Evolutionary conservation across 2,113 vertebrate species (phyloP).

Genomic region (Stegostoma tigrinum): DNA sequence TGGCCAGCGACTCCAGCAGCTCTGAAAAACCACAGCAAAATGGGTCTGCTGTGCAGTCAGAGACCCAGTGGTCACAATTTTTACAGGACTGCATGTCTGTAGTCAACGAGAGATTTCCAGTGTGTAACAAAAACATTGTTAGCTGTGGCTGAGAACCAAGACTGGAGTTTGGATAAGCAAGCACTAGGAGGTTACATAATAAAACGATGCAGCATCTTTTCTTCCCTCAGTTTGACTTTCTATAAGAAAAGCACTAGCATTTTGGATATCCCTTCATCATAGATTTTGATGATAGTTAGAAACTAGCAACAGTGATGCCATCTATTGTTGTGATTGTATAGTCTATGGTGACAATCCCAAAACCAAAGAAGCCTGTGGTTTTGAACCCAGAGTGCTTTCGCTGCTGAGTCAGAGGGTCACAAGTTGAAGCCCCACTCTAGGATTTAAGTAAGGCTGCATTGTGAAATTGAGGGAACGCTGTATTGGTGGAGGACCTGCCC

Average conservation of each 20-base stretch:
- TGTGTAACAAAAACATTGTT: background rate
- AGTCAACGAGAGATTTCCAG: background rate
- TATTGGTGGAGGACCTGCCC: background rate
- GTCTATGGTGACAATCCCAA: background rate
- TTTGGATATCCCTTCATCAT: background rate
- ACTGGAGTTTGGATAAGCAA: background rate
- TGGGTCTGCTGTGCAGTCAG: background rate
- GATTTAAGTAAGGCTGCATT: background rate
- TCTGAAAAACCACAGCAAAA: background rate
- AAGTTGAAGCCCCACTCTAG: background rate
- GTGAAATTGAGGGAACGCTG: background rate
- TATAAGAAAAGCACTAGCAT: background rate
- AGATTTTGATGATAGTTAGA: background rate
- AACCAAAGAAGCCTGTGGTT: background rate
- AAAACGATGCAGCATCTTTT: background rate
- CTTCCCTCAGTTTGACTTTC: background rate
- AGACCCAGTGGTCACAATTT: background rate
- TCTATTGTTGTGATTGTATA: background rate
- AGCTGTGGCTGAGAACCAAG: background rate
- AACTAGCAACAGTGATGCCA: background rate
- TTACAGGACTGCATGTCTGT: background rate
- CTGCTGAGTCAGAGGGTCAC: background rate
- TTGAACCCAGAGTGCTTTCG: background rate
- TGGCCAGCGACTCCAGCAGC: background rate
- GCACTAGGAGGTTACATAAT: background rate